Base-by-base conservation (phyloP, 35 echinoderm and acorn worm species). In the Acanthaster planci region DNA sequence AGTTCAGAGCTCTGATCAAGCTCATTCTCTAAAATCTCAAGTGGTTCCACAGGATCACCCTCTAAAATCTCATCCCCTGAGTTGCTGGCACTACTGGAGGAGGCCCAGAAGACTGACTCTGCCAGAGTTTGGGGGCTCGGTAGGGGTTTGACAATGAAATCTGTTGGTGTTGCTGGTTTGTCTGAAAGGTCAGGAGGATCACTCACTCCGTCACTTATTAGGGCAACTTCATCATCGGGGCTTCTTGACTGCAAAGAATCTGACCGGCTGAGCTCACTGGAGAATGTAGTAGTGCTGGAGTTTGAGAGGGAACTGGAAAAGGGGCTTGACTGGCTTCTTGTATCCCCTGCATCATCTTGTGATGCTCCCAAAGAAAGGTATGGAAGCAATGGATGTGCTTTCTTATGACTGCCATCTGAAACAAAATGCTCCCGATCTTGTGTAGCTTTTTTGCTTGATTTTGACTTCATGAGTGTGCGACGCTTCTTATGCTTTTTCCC, bases 21-120 rank as follows among this genome's bases (percentile, higher is more conserved):
- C 56, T 83, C 81, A 14, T 83, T 57, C 38, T 83, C 81, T 14
- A 83, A 53, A 36, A 83, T 57, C 54, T 57, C 81, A 35, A 83
- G 81, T 59, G 81, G 81, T 37, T 83, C 81, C 2, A 57, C 27
- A 38, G 59, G 54, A 38, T 34, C 64, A 72, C 30, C 29, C 22
- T 31, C 34, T 7, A 72, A 72, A 10, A 72, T 29, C 64, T 21
- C 64, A 23, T 72, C 64, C 26, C 30, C 34, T 1, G 23, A 72
- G 30, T 29, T 26, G 64, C 64, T 72, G 26, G 64, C 34, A 26
- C 34, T 72, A 29, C 64, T 72, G 22, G 34, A 72, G 26, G 64
- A 72, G 23, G 26, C 64, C 64, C 64, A 72, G 15, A 72, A 72
- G n/a, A 72, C 64, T 26, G 64, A 72, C 7, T 72, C 64, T 72